phyloP scores from a whole-genome alignment of 2,797 vertebrate genomes.

The Squalus acanthias region DNA sequence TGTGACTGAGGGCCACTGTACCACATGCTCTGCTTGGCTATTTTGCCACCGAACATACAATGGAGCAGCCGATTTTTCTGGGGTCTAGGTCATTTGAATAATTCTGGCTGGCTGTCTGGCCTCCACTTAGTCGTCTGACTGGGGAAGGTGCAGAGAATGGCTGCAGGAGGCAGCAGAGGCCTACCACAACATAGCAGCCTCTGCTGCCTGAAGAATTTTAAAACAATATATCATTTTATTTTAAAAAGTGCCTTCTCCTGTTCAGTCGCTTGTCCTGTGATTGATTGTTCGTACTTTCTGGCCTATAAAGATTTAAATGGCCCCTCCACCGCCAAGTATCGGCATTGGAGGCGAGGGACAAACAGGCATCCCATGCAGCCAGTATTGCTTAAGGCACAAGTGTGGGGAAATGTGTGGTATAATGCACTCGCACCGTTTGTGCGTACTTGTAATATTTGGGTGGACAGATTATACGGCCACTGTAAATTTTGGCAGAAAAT shows the following conservation, averaged over 20 bases:
- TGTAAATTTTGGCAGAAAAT: not conserved
- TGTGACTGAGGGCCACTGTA: not conserved
- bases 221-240: not conserved
- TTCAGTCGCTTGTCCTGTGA: not conserved
- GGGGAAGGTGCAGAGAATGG: not conserved
- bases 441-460: not conserved
- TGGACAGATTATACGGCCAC: not conserved
- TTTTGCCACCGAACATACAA: not conserved
- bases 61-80: not conserved
- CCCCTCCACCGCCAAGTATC: not conserved
- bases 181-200: not conserved
- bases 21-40: not conserved
- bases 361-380: not conserved
- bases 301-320: not conserved
- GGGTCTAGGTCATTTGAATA: not conserved
- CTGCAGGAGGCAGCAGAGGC: not conserved
- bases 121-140: not conserved
- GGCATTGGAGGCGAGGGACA: not conserved
- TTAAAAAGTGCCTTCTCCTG: not conserved
- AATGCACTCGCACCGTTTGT: not conserved
- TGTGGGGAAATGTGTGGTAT: not conserved
- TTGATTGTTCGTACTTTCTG: not conserved
- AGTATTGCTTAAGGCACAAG: not conserved
- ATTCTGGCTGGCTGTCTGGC: not conserved
- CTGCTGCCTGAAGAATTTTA: not conserved